Evolutionary conservation across 2,888 invertebrate genomes (phyloP), one percentile per base, ranked within the genome.

Genomic region (Therioaphis trifolii): DNA sequence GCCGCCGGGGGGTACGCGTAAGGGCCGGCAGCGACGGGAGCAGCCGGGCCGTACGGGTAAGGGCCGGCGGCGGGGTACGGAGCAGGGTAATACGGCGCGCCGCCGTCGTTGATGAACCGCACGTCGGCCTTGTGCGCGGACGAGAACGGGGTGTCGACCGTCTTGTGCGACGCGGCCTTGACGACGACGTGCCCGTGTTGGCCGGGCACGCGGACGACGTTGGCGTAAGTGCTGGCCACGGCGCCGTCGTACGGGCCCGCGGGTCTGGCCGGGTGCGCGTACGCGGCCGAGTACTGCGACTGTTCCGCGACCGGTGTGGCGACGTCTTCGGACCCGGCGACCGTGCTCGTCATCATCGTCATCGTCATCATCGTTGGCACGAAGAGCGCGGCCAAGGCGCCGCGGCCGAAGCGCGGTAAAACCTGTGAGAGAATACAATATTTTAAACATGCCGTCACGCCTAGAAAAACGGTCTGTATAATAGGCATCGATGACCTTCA

Each of bases 61-160:
- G 66, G 35, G 18, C 24, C 24, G 15, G 14, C 52, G 18, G 55
- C 2, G 2, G n/a, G 35, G n/a, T 74, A 55, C 5, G 52, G 52
- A 2, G n/a, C n/a, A n/a, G n/a, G n/a, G n/a, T n/a, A n/a, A n/a
- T 43, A 43, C 24, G 27, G 27, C n/a, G n/a, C 12, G 27, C 27
- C 49, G 21, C n/a, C 52, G 55, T 55, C 55, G 55, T 55, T 68
- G 55, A n/a, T n/a, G 55, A 21, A 52, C 1, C 69, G 69, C 4
- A 69, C 43, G 55, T 78, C 68, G 52, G 79, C 14, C 27, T 49
- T 77, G 79, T 66, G 52, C 18, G 35, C 11, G 21, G 55, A 40
- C 43, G 79, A 69, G 55, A 55, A 79, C 52, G 79, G 69, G 24
- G 78, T 68, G 1, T 78, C 78, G 40, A 55, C 66, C 21, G 77